Base-by-base conservation (phyloP, 2,888 invertebrate species). In the Cantharis lateralis region DNA sequence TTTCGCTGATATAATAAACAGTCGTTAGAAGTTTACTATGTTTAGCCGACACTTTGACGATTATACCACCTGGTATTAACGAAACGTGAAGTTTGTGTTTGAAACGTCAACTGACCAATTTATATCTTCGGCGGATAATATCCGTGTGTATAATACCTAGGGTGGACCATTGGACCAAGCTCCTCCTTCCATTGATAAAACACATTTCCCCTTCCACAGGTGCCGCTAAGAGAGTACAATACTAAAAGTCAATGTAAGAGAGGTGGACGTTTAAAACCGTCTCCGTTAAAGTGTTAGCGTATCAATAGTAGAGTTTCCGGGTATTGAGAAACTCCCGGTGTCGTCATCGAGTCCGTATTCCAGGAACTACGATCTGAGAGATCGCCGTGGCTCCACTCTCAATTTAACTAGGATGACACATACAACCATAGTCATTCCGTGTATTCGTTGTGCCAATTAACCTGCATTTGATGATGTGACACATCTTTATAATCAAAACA, bases 91-190 rank as follows among this genome's bases (percentile, higher is more conserved):
- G 77, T 71, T 77, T 79, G 74, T 80, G 78, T 77, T 77, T 77
- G 68, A 72, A 80, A 76, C 80, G 78, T 80, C 76, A 80, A 80
- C 80, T 80, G 80, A 78, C 78, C 74, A 80, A 73, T 80, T 77
- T 79, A 80, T 80, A 80, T 79, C 77, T 80, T 76, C 72, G 75
- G 77, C 78, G 78, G 75, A 78, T 76, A 80, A 80, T 78, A 79
- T 79, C 79, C 79, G 79, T 77, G 74, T 76, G 77, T 79, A 77
- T 77, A 73, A 79, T 75, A 72, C 72, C 76, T 72, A 77, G 77
- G 79, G 79, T 77, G 77, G 77, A 74, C 72, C 77, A 66, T 61
- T 73, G 71, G 68, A 64, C 72, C 64, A 66, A 76, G 74, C 79
- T 73, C 77, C 79, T 77, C 79, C 79, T 77, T 76, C 79, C 79